Base-by-base conservation (phyloP, 2,113 vertebrate species). In the Origma solitaria region DNA sequence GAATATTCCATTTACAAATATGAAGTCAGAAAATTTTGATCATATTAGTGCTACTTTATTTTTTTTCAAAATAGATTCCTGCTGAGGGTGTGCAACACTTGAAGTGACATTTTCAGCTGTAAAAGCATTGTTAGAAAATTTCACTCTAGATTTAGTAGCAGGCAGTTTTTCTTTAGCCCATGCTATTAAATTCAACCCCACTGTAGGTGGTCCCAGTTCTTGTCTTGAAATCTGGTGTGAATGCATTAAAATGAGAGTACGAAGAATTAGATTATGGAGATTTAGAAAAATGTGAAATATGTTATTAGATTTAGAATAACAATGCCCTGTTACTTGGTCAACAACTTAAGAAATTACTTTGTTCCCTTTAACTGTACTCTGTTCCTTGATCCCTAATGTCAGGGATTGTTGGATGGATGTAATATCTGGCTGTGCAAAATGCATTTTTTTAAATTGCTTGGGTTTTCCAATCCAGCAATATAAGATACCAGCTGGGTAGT, bases 371-470 rank as follows among this genome's bases (percentile, higher is more conserved):
- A 35, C 25, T 62, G 9, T 44, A 8, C 19, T 10, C n/a, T 49
- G 3, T 73, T 9, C 24, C 20, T 75, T 73, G 7, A n/a, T 61
- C 64, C 50, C 18, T 47, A 5, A 22, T 37, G n/a, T 47, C 35
- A 82, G 12, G 23, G 40, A 25, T 40, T 31, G 21, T 20, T 25
- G 35, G 1, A 50, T 4, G 40, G 49, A 50, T 57, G 66, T 35
- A 88, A 16, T 76, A 60, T 23, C 31, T 69, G 22, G 49, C n/a
- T 10, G 23, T 65, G 54, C 4, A 49, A 72, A 89, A 71, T 33
- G 4, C 0, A 0, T 9, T 31, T 37, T 28, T 25, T 50, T 56
- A 1, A 50, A 31, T 49, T 76, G 28, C 13, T 76, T 53, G 30
- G 7, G 3, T 68, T 85, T 78, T 75, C 15, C 42, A 35, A 1